phyloP scores from a whole-genome alignment of 2,888 invertebrate species.

The Drosophila anomalata region DNA sequence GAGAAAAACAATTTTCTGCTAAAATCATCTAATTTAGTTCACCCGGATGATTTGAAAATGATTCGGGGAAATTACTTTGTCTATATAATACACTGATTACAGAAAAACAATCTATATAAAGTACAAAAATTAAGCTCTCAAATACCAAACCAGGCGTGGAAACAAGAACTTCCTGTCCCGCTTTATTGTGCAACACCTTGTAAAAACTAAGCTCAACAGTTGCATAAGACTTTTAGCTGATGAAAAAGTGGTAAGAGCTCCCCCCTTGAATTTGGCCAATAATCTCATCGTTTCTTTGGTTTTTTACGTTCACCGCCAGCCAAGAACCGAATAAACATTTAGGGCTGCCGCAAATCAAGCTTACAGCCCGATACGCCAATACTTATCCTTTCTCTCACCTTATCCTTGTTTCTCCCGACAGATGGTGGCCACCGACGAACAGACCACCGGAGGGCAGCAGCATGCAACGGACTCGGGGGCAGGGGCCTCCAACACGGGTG shows the following conservation, averaged over 20 bases:
- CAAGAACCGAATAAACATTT: constrained; percentile 52
- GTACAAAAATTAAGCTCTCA: background rate
- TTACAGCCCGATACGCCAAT: constrained; percentile 55
- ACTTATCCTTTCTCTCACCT: constrained; percentile 31
- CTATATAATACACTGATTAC: background rate
- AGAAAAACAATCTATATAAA: background rate
- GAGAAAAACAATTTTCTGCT: background rate
- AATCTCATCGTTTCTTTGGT: constrained; percentile 23
- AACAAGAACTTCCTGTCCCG: background rate
- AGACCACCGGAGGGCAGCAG: constrained; percentile 85
- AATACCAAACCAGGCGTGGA: background rate
- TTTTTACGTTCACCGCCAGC: constrained; percentile 47
- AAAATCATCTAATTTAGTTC: constrained; percentile 23
- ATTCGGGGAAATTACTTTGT: constrained; percentile 7
- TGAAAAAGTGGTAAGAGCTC: background rate
- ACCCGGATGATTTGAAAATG: constrained; percentile 20
- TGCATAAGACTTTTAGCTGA: constrained; percentile 3
- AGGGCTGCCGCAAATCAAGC: constrained; percentile 58
- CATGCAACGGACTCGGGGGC: constrained; percentile 85
- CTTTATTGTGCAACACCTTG: background rate
- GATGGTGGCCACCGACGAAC: constrained; percentile 94
- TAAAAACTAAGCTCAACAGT: background rate
- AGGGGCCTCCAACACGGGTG: constrained; percentile 80
- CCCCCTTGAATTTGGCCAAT: constrained; percentile 23
- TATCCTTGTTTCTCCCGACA: constrained; percentile 77